Evolutionary conservation across 2,797 vertebrate species (phyloP).

Genomic region (Falco cherrug): DNA sequence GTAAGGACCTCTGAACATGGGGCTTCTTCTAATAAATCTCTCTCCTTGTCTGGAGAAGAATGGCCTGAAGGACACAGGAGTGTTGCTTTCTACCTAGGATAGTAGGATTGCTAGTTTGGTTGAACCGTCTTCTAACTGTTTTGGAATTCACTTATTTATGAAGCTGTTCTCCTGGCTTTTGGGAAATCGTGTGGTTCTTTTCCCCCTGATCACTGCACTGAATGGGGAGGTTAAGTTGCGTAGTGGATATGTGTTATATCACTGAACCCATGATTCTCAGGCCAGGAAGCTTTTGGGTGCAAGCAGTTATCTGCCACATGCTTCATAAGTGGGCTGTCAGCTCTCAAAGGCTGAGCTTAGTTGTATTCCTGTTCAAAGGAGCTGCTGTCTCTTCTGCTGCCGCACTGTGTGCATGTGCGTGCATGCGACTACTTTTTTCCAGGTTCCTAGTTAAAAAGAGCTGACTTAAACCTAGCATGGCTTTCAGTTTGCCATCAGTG

Average conservation of each 20-base stretch:
- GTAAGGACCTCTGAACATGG: not conserved
- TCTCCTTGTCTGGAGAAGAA: not conserved
- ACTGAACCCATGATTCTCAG: not conserved
- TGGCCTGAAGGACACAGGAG: not conserved
- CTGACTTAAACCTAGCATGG: not conserved
- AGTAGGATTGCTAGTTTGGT: not conserved
- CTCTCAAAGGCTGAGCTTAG: not conserved
- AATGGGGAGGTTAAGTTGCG: fast-evolving
- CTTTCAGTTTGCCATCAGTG: not conserved
- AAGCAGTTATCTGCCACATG: not conserved
- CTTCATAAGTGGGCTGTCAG: not conserved
- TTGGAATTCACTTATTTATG: not conserved
- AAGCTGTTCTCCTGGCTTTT: not conserved
- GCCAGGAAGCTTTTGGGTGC: not conserved
- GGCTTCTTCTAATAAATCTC: not conserved
- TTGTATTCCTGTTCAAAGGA: not conserved
- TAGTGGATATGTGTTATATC: not conserved
- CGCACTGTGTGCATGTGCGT: not conserved
- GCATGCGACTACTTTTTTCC: not conserved
- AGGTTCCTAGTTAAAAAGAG: not conserved
- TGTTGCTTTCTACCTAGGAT: not conserved
- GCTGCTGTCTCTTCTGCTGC: not conserved
- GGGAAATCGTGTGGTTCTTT: not conserved
- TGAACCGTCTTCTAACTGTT: not conserved
- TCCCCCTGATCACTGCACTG: not conserved